A percentile compares a stretch with the other conserved stretches of the same genome.
These are phyloP conservation scores for Laupala kohalensis DNA, from an alignment of 1,140 invertebrate genomes.

Conservation along the genomic window DNA sequence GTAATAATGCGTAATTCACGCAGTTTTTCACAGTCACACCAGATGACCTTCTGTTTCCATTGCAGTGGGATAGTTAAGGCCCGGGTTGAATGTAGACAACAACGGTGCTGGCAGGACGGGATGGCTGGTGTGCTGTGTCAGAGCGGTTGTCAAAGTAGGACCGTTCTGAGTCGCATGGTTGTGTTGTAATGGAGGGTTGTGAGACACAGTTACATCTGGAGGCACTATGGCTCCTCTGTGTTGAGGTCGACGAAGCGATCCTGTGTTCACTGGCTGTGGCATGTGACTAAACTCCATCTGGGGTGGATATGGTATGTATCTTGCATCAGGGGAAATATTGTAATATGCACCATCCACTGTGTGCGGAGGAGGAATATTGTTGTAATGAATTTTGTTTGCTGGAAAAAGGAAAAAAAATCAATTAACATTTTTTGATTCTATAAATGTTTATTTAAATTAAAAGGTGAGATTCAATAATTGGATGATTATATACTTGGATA, in stretches of 20 bases:
- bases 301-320: conserved; percentile 29
- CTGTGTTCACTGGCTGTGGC: conserved; percentile 21
- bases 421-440: neutral
- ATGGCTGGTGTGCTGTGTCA: conserved; percentile 12
- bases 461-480: too few relatives aligned
- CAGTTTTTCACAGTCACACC: conserved; percentile 22
- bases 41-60: conserved; percentile 30
- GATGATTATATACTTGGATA: too few relatives aligned
- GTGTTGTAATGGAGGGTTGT: conserved; percentile 18
- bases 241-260: conserved; percentile 18
- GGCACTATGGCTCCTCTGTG: conserved; percentile 19
- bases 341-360: conserved; percentile 22
- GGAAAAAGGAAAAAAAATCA: conserved; percentile 1
- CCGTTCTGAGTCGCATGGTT: conserved; percentile 13
- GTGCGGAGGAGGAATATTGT: conserved; percentile 14
- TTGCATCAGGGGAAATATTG: conserved; percentile 27
- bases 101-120: conserved; percentile 22
- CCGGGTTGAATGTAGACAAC: conserved; percentile 29
- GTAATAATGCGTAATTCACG: neutral
- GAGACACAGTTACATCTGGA: conserved; percentile 26
- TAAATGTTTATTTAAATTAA: too few relatives aligned
- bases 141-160: neutral
- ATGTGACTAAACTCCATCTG: conserved; percentile 24
- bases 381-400: conserved; percentile 16
- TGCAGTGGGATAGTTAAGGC: conserved; percentile 21